Evolutionary conservation across 2,113 vertebrate genomes (phyloP), one percentile per base, ranked within the genome.

Genomic region (Sinocyclocheilus rhinocerous): DNA sequence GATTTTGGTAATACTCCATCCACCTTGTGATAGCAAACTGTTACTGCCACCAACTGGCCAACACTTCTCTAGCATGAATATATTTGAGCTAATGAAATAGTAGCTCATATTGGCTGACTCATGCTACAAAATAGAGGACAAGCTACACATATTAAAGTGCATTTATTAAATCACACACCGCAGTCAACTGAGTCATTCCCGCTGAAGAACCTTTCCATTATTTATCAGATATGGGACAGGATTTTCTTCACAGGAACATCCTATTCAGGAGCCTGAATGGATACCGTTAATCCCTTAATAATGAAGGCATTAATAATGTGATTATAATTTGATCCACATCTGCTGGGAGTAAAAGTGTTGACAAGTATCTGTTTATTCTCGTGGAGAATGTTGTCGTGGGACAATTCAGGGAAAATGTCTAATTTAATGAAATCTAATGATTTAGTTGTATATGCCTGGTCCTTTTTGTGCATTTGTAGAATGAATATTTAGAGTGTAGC

Each of bases 31-130:
- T 36, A 12, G 42, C 63, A 52, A 82, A 13, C 18, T 33, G 24
- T 70, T 72, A 82, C 70, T 59, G 72, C 70, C 70, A 57, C 33
- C 48, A 70, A 75, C 70, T 82, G 83, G 72, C 39, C 50, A 26
- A 69, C 45, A 76, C 45, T 55, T 29, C 15, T 77, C 48, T 29
- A 45, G 6, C 78, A 24, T 63, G 52, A 42, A 63, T 39, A 45
- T 42, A 65, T 63, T 61, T 63, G 18, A 42, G 78, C 29, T 42
- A 42, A 42, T 16, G 36, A 81, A 63, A 45, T 15, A 61, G 10
- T 15, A 81, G 78, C 36, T 81, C 12, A 39, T 42, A 33, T 42
- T 45, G 36, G 45, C 69, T 72, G 69, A 72, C 20, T 73, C 70
- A 73, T 73, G 48, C 50, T 55, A 20, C 48, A 77, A 15, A 42